Conservation (phyloP, 2,113 vertebrate species). For the Microtus montanus region DNA sequence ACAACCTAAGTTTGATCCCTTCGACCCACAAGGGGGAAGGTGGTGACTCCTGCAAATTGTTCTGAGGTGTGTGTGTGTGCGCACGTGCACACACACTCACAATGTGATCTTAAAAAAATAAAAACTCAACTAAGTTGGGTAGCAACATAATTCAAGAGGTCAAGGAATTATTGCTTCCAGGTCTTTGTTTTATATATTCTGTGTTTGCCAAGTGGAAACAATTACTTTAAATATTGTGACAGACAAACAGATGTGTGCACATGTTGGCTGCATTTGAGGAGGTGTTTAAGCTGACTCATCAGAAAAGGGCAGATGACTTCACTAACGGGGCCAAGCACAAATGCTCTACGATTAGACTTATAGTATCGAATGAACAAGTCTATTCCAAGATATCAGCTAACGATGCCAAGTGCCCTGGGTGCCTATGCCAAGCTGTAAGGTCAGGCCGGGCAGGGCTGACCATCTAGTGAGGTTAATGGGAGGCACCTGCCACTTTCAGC, state of each 20-base stretch:
- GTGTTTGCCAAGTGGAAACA: slow-evolving; percentile 48
- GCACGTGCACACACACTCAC: no score
- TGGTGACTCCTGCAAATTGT: neutral
- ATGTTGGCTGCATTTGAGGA: neutral
- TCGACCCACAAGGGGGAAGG: neutral
- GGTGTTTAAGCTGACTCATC: neutral
- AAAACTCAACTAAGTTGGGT: neutral
- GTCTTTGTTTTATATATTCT: neutral
- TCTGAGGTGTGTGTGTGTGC: no score
- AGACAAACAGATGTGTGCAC: neutral
- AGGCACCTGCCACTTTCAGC: neutral
- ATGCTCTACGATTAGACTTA: neutral
- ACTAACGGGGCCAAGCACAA: neutral
- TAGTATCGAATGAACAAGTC: neutral
- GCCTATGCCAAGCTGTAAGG: neutral
- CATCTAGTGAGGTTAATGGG: neutral
- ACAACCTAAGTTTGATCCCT: neutral
- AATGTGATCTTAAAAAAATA: neutral
- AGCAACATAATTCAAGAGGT: slow-evolving; percentile 4
- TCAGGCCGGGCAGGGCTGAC: neutral
- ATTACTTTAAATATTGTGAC: neutral
- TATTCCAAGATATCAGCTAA: neutral
- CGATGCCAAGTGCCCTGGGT: neutral
- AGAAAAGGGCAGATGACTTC: neutral
- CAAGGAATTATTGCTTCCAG: neutral